A percentile compares a stretch with the other conserved stretches of the same genome.
Conservation (phyloP, 2,797 vertebrate genomes). For the Eutrigla gurnardus region DNA sequence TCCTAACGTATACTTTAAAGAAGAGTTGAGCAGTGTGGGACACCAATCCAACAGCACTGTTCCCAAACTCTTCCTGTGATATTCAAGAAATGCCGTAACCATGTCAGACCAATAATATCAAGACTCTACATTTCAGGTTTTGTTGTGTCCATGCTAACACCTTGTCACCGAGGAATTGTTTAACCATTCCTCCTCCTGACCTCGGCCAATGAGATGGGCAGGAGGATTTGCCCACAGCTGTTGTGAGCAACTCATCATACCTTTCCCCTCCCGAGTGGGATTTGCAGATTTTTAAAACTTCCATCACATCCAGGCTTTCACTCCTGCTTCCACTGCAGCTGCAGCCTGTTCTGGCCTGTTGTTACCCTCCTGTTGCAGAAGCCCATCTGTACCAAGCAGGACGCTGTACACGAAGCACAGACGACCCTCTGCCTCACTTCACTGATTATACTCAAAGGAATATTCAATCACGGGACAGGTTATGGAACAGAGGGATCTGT, state of each 20-base stretch:
- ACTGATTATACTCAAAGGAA: background rate
- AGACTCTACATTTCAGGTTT: slow-evolving; percentile 7
- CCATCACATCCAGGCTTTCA: background rate
- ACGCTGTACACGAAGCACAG: slow-evolving; percentile 2
- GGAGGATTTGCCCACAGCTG: slow-evolving; percentile 11
- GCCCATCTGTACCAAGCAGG: background rate
- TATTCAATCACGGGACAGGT: background rate
- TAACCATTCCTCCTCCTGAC: slow-evolving; percentile 5
- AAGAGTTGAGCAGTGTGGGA: background rate
- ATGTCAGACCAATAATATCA: slow-evolving; percentile 5
- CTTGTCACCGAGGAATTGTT: background rate
- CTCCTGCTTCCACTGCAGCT: slow-evolving; percentile 15
- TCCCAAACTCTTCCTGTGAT: slow-evolving; percentile 11
- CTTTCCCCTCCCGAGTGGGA: background rate
- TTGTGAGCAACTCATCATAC: background rate
- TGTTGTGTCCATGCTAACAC: background rate
- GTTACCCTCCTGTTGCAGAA: slow-evolving; percentile 1
- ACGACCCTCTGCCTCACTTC: background rate
- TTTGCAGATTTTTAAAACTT: slow-evolving; percentile 12
- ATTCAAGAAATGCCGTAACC: background rate
- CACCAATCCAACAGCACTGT: slow-evolving; percentile 9
- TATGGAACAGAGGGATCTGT: background rate
- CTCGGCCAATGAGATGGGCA: slow-evolving; percentile 19
- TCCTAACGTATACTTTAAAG: background rate
- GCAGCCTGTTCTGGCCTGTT: slow-evolving; percentile 11